Percentiles rank a stretch among this genome's conserved stretches.
Conservation (phyloP, 2,797 vertebrate species). For the Pelodytes ibericus region DNA sequence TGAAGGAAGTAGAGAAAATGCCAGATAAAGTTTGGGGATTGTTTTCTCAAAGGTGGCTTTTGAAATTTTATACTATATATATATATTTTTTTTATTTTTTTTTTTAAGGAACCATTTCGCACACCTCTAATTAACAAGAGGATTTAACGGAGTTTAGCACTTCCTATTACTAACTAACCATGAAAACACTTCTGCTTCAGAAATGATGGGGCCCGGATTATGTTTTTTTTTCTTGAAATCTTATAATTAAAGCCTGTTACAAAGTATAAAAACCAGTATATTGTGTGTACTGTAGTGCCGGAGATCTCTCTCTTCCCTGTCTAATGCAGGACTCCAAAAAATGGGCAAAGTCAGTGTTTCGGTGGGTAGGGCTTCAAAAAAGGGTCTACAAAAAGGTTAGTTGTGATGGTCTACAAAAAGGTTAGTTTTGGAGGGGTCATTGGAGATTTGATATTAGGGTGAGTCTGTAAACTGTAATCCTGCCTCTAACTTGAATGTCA, state of each 20-base stretch:
- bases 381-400: no score
- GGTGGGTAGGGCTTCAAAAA: no score
- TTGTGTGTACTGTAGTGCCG: slow-evolving; percentile 43
- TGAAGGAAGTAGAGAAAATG: not conserved
- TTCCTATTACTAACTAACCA: slow-evolving; percentile 17
- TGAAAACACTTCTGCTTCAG: slow-evolving; percentile 30
- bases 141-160: slow-evolving; percentile 19
- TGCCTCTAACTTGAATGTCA: no score
- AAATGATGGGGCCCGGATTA: slow-evolving; percentile 34
- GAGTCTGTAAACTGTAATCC: no score
- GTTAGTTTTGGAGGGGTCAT: no score
- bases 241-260: slow-evolving; percentile 53
- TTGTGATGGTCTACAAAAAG: no score
- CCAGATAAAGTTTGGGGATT: slow-evolving; percentile 28
- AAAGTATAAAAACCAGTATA: slow-evolving; percentile 45
- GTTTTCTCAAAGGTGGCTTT: slow-evolving; percentile 18
- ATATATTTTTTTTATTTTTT: no score
- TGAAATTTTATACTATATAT: slow-evolving; percentile 1
- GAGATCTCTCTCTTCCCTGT: slow-evolving; percentile 46
- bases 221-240: slow-evolving; percentile 19
- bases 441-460: no score
- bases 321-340: not conserved
- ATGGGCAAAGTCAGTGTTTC: no score
- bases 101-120: slow-evolving; percentile 7
- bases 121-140: slow-evolving; percentile 25